These are phyloP conservation scores for Apamea anceps DNA, from an alignment of 2,888 invertebrate species.

Conservation along the genomic window DNA sequence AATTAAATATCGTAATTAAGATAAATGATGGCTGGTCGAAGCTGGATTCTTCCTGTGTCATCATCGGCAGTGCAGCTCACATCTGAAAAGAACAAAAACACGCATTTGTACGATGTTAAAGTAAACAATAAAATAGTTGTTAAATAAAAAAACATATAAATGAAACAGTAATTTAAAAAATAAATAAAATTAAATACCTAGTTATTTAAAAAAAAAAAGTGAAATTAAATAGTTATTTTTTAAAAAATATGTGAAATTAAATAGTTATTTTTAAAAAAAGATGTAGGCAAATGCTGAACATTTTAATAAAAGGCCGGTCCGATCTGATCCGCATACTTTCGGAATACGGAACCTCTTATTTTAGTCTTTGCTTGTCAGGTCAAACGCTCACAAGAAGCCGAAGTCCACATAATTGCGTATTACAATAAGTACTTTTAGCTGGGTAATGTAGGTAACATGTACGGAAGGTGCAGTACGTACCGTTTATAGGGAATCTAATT, in stretches of 20 bases:
- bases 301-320: background rate
- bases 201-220: background rate
- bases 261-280: background rate
- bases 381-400: background rate
- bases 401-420: background rate
- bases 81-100: slow-evolving; percentile 54
- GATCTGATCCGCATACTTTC: background rate
- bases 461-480: background rate
- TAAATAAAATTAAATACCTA: no score
- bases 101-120: background rate
- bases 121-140: background rate
- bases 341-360: background rate
- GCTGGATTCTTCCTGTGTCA: background rate
- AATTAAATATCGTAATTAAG: background rate
- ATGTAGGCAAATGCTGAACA: background rate
- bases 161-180: no score
- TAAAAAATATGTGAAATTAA: no score
- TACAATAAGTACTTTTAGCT: background rate
- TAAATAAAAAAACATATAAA: no score
- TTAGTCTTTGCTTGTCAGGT: background rate
- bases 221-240: no score
- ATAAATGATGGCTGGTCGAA: background rate
- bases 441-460: background rate
- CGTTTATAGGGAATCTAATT: background rate
- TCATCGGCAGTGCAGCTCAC: background rate